Base-by-base conservation (phyloP, 2,888 invertebrate species). In the Allygus modestus region DNA sequence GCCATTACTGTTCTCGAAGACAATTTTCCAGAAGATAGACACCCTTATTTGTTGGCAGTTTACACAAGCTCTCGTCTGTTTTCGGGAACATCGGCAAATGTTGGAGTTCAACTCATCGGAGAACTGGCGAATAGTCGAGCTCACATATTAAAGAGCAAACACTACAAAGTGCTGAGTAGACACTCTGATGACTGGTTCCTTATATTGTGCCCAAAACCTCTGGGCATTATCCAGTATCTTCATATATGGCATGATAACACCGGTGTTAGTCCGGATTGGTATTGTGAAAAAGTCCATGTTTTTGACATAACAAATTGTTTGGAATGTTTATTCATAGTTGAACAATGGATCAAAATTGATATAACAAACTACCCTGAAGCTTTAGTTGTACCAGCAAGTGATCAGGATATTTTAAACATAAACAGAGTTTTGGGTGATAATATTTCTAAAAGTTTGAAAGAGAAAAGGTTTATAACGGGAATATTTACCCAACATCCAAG, bases 21-120 rank as follows among this genome's bases (percentile, higher is more conserved):
- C 81, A 88, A 88, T 73, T 82, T 81, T 65, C 86, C 86, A n/a
- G 79, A 77, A 0, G 87, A 88, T 51, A 84, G 81, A 20, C 86
- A 85, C 84, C 85, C 84, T 1, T 88, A 88, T 65, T 37, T 88
- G 28, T 58, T 88, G 17, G 85, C 85, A 0, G 87, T 88, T 9
- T 87, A 86, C 61, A 88, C 88, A 0, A 88, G 88, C n/a, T 81
- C 83, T 33, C 83, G 83, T 17, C 15, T 85, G 17, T 81, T 69
- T 69, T 84, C 88, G 31, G 88, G 88, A 46, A 88, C 88, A 11
- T 85, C 87, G 0, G 85, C 88, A 1, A 87, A 87, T 84, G 87
- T 88, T 5, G 87, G 87, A 1, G 85, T 88, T 15, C 85, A 86
- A 82, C 46, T 88, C 9, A 54, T 83, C 17, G 88, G 88, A 58